Conservation (phyloP, 2,113 vertebrate genomes). For the Notechis scutatus region DNA sequence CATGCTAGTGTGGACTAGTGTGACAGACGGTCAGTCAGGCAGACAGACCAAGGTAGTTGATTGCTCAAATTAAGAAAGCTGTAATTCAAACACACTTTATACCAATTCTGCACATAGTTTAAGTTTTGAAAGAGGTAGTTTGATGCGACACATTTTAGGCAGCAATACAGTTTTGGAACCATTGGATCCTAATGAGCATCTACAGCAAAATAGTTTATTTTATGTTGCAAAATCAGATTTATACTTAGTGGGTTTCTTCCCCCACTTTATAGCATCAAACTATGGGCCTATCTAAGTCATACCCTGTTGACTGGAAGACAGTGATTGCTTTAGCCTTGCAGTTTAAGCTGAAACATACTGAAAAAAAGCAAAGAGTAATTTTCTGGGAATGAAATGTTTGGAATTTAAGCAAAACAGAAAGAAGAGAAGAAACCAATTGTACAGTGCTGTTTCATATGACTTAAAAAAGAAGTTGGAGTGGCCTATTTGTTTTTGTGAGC, state of each 20-base stretch:
- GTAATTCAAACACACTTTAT: not conserved
- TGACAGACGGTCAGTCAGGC: not conserved
- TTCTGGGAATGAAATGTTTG: not conserved
- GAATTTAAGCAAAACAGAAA: not conserved
- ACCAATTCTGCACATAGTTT: not conserved
- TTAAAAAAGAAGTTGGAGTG: not conserved
- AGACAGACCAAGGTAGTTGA: not conserved
- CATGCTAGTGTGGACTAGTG: not conserved
- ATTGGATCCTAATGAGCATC: not conserved
- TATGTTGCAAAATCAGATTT: not conserved
- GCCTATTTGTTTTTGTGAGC: not conserved
- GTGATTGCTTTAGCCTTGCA: not conserved
- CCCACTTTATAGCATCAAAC: not conserved
- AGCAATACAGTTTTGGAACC: not conserved
- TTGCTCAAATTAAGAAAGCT: not conserved
- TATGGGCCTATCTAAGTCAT: not conserved
- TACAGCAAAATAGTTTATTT: not conserved
- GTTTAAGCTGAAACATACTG: not conserved
- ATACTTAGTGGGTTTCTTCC: not conserved
- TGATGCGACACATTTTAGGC: not conserved
- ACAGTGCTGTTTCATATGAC: not conserved
- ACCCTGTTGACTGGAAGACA: not conserved
- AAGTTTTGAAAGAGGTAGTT: not conserved
- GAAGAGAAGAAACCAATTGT: not conserved
- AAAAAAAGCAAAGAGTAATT: not conserved